Conservation (phyloP, 2,113 vertebrate species). For the Pseudopodoces humilis region DNA sequence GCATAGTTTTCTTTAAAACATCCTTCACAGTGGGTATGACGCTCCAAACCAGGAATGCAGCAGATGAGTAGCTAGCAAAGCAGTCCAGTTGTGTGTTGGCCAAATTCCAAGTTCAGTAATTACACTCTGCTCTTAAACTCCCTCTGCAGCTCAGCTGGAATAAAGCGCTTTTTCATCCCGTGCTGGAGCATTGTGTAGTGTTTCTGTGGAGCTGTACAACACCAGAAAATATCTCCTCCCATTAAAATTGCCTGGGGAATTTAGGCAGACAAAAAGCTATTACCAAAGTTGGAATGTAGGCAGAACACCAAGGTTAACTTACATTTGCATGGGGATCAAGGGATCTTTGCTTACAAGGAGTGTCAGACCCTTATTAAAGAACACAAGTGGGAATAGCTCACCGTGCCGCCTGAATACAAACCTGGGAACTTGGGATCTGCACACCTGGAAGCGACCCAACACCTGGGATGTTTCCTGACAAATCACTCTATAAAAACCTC, state of each 20-base stretch:
- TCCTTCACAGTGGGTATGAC: not conserved
- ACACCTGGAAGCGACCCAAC: not conserved
- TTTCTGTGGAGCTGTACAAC: not conserved
- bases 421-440: fast-evolving
- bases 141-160: not conserved
- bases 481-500: not conserved
- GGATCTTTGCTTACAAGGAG: not conserved
- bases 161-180: conserved; percentile 1
- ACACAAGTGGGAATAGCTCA: not conserved
- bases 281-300: not conserved
- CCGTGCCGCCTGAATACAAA: not conserved
- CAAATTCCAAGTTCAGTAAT: conserved; percentile 5
- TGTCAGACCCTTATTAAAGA: not conserved
- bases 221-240: not conserved
- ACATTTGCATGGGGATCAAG: not conserved
- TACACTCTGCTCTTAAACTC: not conserved
- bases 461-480: not conserved
- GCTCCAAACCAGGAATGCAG: not conserved
- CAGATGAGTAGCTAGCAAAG: not conserved
- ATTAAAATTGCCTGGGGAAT: not conserved
- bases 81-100: not conserved
- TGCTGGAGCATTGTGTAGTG: not conserved
- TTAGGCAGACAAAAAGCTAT: conserved; percentile 31
- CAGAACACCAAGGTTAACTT: not conserved
- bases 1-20: not conserved